These are phyloP conservation scores for Trididemnum nubilum DNA, from an alignment of 23 tunicate genomes.

Conservation along the genomic window DNA sequence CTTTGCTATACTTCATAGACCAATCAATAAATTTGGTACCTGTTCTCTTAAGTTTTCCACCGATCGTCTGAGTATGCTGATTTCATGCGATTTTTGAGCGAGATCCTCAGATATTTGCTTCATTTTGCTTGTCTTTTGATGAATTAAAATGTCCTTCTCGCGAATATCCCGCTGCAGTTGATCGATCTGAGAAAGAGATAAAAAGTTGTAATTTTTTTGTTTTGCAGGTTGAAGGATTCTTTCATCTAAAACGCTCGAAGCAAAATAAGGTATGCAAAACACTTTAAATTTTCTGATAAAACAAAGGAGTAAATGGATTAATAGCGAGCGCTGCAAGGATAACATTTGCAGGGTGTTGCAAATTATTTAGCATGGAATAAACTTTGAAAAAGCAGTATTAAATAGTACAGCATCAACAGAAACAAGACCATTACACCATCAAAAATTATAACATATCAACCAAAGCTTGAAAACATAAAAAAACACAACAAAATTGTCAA, in stretches of 20 bases:
- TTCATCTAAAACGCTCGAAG: not conserved
- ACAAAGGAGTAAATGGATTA: too few relatives aligned
- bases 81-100: slow-evolving; percentile 56
- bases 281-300: not conserved
- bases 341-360: too few relatives aligned
- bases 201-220: too few relatives aligned
- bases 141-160: slow-evolving; percentile 72
- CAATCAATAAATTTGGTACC: too few relatives aligned
- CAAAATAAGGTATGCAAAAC: not conserved
- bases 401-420: too few relatives aligned
- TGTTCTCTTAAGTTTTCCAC: slow-evolving; percentile 87
- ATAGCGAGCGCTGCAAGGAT: too few relatives aligned
- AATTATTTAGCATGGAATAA: too few relatives aligned
- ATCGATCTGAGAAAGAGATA: slow-evolving; percentile 22
- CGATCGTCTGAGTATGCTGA: slow-evolving; percentile 61
- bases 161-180: slow-evolving; percentile 41
- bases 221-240: not conserved
- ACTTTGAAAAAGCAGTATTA: too few relatives aligned
- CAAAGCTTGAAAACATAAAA: too few relatives aligned
- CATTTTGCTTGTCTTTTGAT: slow-evolving; percentile 36
- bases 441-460: too few relatives aligned
- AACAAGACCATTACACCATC: not conserved
- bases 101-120: slow-evolving; percentile 42
- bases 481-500: too few relatives aligned
- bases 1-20: too few relatives aligned